Evolutionary conservation across 2,797 vertebrate genomes (phyloP), one percentile per base, ranked within the genome.

Genomic region (Anas acuta): DNA sequence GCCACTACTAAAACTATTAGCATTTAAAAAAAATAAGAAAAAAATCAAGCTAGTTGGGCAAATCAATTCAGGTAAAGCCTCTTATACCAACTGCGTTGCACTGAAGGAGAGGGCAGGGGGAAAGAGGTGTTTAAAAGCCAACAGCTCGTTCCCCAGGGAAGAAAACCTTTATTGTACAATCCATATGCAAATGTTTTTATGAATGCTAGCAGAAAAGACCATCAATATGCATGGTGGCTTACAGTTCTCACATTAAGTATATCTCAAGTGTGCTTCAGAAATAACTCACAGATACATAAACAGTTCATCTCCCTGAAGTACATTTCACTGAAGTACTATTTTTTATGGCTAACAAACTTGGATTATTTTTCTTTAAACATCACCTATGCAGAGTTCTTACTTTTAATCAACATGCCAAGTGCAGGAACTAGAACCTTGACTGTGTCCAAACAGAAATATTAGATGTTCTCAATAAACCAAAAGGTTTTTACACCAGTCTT

Each of bases 371-470:
- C 45, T 88, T 78, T 71, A 25, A 58, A 6, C 14, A 60, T 28
- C 35, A 90, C 45, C 49, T 47, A 8, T 6, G 13, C 49, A 61
- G 43, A 82, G 22, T 23, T 61, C 32, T 39, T 11, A 25, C 47
- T 54, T 30, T 16, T 41, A 49, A 49, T 2, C 8, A 57, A 26
- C 4, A 19, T 0, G 5, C n/a, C 49, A 77, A 43, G 23, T 35
- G 41, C 26, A 54, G 72, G 0, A 2, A 86, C 73, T 3, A 53
- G 14, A 76, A 71, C 21, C 67, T 71, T 49, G 11, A 39, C 1
- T 0, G 25, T 0, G 1, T 26, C 49, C 20, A 3, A 85, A 72
- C 5, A 8, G 69, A 82, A 83, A 21, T 2, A 51, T 3, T 58
- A 0, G 0, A 47, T 25, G 49, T 71, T 80, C 61, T 20, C 51